Evolutionary conservation across 2,888 invertebrate species (phyloP).

Genomic region (Ceriagrion tenellum): DNA sequence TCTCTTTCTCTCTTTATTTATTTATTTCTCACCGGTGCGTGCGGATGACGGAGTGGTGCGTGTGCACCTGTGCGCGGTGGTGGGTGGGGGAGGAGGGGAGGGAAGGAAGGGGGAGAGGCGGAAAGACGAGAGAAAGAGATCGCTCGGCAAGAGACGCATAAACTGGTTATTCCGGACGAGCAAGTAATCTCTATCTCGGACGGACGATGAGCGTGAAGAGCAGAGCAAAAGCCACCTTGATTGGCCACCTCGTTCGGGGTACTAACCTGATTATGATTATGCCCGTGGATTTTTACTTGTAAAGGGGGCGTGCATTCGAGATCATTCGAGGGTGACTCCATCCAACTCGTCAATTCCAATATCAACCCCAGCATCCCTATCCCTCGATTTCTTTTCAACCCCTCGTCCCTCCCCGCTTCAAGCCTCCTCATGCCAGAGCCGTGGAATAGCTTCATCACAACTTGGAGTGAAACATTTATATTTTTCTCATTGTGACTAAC

Average conservation of each 20-base stretch:
- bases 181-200: slow-evolving; percentile 54
- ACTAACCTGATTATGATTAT: slow-evolving; percentile 64
- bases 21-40: not conserved
- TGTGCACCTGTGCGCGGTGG: not conserved
- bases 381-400: not conserved
- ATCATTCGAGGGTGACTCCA: too few relatives aligned
- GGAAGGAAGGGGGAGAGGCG: too few relatives aligned
- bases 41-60: not conserved
- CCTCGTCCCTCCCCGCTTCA: not conserved
- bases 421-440: too few relatives aligned
- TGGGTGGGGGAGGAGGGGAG: not conserved
- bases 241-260: slow-evolving; percentile 31
- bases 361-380: not conserved
- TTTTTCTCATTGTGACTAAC: not conserved
- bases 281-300: slow-evolving; percentile 5
- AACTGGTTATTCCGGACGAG: slow-evolving; percentile 67
- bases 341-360: not conserved
- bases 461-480: too few relatives aligned
- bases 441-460: too few relatives aligned
- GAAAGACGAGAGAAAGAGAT: slow-evolving; percentile 27
- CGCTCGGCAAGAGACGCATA: not conserved
- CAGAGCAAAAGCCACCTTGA: slow-evolving; percentile 44
- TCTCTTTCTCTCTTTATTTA: not conserved
- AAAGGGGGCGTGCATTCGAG: not conserved
- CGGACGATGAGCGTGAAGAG: slow-evolving; percentile 47